Evolutionary conservation across 64 coral and sea anemone genomes (phyloP), one percentile per base, ranked within the genome.

Genomic region (Montipora sp.): DNA sequence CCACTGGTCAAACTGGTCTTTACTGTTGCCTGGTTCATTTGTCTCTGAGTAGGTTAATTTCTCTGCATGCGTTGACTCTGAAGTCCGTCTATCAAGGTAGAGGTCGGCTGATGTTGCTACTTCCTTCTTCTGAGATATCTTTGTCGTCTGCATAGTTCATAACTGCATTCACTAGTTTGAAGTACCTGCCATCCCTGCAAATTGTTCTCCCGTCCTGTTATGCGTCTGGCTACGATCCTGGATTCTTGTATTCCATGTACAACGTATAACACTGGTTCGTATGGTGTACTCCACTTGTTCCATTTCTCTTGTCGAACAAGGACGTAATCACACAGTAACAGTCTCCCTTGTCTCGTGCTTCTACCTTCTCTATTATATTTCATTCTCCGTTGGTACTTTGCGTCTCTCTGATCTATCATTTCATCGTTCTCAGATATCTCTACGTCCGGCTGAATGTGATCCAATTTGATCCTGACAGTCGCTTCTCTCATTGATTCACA

Each of bases 211-310:
- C 79, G 78, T 90, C 36, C 92, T 48, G 92, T 89, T 3, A 58
- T 45, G 3, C 79, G 13, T 76, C 87, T 75, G 3, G 93, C 87
- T 78, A 88, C 86, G 12, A 90, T 87, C 66, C 58, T 51, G 0
- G 87, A 94, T 44, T 88, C 87, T 85, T 83, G 87, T 94, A 63
- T 87, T 89, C 93, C 93, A 94, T 63, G 44, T 2, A 95, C 80
- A 20, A 73, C 51, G 21, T 95, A 95, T 58, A 95, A 90, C 21
- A 87, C 47, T 20, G 93, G 93, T 84, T 94, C 87, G 51, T 94
- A 94, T 94, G 87, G 87, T 77, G 87, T 94, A 68, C 93, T 89
- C 93, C 93, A 95, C 69, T 95, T 95, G 55, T 94, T 23, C 78
- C 90, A 48, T 90, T 94, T 47, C 18, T 93, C 51, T n/a, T 94